Percentiles rank a stretch among this genome's conserved stretches.
Conservation (phyloP, 1,140 invertebrate species). For the Nomia melanderi region DNA sequence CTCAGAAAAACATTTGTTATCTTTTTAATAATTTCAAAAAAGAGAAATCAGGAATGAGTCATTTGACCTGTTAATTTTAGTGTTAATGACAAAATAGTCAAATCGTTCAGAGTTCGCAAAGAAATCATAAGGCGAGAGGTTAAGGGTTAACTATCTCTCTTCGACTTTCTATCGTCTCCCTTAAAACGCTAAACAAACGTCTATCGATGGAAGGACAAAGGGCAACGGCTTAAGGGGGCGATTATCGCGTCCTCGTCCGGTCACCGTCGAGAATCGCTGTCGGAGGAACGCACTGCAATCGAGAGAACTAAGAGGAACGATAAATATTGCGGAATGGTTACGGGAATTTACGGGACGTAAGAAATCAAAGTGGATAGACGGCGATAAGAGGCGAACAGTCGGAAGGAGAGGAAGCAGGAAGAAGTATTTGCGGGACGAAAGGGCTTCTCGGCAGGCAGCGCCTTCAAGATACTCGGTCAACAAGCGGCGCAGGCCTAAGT, state of each 20-base stretch:
- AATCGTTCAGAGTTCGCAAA: too few species aligned
- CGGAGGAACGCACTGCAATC: too few species aligned
- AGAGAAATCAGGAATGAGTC: too few species aligned
- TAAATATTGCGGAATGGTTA: constrained; percentile 28
- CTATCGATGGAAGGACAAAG: too few species aligned
- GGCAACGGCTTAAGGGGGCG: not conserved
- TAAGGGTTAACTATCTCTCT: not conserved
- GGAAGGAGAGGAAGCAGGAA: not conserved
- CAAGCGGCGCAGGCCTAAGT: constrained; percentile 33
- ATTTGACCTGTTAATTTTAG: too few species aligned
- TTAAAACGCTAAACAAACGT: not conserved
- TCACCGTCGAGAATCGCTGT: not conserved
- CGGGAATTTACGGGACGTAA: constrained; percentile 35
- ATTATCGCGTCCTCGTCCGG: not conserved
- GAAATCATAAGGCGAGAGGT: too few species aligned
- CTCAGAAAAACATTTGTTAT: too few species aligned
- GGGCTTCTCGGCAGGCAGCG: constrained; percentile 13
- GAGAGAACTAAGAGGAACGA: constrained; percentile 25
- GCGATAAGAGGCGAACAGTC: constrained; percentile 4
- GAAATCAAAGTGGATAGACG: constrained; percentile 28
- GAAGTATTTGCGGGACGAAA: constrained; percentile 27
- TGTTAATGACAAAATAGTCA: too few species aligned
- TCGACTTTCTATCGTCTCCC: not conserved
- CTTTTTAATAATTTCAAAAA: too few species aligned
- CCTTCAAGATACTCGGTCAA: constrained; percentile 44